phyloP scores from a whole-genome alignment of 2,888 invertebrate species.

The Netelia inedita region DNA sequence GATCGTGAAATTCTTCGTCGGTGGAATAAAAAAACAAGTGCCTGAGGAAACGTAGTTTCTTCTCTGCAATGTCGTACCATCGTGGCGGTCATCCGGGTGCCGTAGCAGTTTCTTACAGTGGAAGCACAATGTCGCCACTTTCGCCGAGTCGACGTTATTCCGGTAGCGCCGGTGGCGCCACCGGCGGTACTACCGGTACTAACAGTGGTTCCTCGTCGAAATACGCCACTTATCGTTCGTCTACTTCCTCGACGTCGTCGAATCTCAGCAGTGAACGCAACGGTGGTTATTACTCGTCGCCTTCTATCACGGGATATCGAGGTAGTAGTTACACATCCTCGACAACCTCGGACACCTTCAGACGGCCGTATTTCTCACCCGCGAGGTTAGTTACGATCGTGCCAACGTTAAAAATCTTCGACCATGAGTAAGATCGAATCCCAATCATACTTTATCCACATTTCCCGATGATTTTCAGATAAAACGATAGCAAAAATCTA shows the following conservation, averaged over 20 bases:
- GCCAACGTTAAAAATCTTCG: too few species aligned
- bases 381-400: conserved; percentile 74
- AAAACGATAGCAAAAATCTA: too few species aligned
- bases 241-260: conserved; percentile 73
- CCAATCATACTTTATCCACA: too few species aligned
- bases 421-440: too few species aligned
- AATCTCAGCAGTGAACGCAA: conserved; percentile 72
- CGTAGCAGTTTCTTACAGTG: conserved; percentile 81
- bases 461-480: too few species aligned
- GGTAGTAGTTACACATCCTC: conserved; percentile 64
- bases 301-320: conserved; percentile 74
- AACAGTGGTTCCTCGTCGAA: conserved; percentile 72
- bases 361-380: conserved; percentile 76
- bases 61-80: conserved; percentile 81
- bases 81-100: conserved; percentile 81
- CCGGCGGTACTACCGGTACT: conserved; percentile 61
- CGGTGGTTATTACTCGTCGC: conserved; percentile 74
- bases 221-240: conserved; percentile 76
- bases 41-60: not conserved
- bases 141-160: conserved; percentile 81
- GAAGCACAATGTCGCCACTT: conserved; percentile 81
- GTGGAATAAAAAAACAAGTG: too few species aligned
- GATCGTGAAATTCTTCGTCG: too few species aligned
- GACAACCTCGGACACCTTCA: conserved; percentile 64
- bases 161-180: conserved; percentile 72